phyloP scores from a whole-genome alignment of 2,888 invertebrate species.

The Hemithea aestivaria region DNA sequence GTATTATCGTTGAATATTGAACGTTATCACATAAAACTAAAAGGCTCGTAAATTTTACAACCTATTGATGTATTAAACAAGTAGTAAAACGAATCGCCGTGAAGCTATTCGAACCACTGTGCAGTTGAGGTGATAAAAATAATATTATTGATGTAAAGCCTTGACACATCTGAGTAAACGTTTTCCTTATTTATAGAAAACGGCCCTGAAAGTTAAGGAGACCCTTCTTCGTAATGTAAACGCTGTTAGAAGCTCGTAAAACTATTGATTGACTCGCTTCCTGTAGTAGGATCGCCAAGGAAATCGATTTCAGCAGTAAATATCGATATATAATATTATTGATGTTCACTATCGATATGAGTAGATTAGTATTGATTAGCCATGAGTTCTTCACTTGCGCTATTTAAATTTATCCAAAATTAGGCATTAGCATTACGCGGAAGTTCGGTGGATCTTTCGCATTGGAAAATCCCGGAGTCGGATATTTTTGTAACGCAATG shows the following conservation, averaged over 20 bases:
- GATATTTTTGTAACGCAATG: no score
- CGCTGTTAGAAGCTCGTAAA: slow-evolving; percentile 28
- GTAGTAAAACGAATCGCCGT: slow-evolving; percentile 2
- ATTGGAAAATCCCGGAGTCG: no score
- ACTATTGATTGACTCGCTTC: slow-evolving; percentile 24
- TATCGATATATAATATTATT: no score
- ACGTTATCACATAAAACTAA: not conserved
- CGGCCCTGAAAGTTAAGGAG: slow-evolving; percentile 46
- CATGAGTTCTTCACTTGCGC: no score
- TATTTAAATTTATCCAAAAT: no score
- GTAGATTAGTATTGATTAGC: no score
- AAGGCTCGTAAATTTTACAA: not conserved
- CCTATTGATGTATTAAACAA: not conserved
- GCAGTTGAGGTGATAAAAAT: slow-evolving; percentile 45
- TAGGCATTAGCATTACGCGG: no score
- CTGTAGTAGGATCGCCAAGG: slow-evolving; percentile 15
- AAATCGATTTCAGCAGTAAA: slow-evolving; percentile 10
- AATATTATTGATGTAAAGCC: slow-evolving; percentile 46
- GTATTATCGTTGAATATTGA: not conserved
- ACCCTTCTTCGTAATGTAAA: slow-evolving; percentile 44
- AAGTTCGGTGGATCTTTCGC: no score
- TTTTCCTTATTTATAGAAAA: slow-evolving; percentile 62
- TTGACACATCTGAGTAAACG: slow-evolving; percentile 50
- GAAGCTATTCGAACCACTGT: slow-evolving; percentile 23
- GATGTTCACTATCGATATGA: no score